Evolutionary conservation across 1,140 invertebrate species (phyloP).

Genomic region (Luehdorfia chinensis): DNA sequence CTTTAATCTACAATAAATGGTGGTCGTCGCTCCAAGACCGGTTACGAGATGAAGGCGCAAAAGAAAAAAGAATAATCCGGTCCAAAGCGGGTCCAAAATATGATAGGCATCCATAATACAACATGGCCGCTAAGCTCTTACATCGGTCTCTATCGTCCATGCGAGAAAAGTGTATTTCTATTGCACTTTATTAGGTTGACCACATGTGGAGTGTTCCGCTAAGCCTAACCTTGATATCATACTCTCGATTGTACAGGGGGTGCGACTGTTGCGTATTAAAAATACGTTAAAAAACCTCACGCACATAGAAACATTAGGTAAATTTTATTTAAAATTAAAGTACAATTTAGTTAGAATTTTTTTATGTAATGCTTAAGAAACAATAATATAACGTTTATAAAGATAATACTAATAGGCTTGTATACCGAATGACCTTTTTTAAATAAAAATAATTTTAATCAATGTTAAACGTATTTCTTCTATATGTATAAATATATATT

Average conservation of each 20-base stretch:
- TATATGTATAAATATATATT: too few relatives aligned
- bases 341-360: too few relatives aligned
- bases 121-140: conserved; percentile 74
- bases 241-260: conserved; percentile 63
- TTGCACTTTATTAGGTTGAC: conserved; percentile 74
- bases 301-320: too few relatives aligned
- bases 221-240: conserved; percentile 76
- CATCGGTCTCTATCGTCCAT: conserved; percentile 47
- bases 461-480: too few relatives aligned
- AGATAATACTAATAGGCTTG: too few relatives aligned
- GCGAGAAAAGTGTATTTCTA: conserved; percentile 31
- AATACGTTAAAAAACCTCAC: too few relatives aligned
- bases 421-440: too few relatives aligned
- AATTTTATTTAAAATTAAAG: too few relatives aligned
- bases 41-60: conserved; percentile 68
- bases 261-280: conserved; percentile 21
- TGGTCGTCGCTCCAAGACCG: conserved; percentile 67
- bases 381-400: too few relatives aligned
- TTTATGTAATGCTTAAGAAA: too few relatives aligned
- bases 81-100: conserved; percentile 74
- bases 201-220: conserved; percentile 76
- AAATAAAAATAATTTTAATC: too few relatives aligned
- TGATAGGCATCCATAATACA: conserved; percentile 77
- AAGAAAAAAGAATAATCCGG: conserved; percentile 73
- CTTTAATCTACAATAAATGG: conserved; percentile 77